Base-by-base conservation (phyloP, 2,113 vertebrate genomes). In the Ifrita kowaldi region DNA sequence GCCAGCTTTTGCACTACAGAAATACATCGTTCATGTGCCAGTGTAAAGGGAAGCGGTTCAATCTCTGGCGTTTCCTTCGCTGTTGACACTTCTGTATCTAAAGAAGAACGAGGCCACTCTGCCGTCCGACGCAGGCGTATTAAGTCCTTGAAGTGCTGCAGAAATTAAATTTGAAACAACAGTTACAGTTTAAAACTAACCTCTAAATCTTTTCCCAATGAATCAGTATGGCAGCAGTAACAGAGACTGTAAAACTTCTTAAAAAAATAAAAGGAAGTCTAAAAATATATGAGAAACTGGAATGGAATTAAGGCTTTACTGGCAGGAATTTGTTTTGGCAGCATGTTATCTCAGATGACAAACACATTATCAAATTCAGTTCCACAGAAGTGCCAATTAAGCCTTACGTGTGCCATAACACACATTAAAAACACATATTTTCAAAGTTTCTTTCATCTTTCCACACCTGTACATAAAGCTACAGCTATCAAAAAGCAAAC, bases 101-200 rank as follows among this genome's bases (percentile, higher is more conserved):
- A 94, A 18, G 98, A 98, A 87, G 99, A 99, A 92, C 99, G 99
- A 15, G 99, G 99, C 99, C 99, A 99, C 64, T 99, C 99, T 22
- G 99, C 99, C 16, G 99, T 99, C 69, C 99, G 99, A 65, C 99
- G 98, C 93, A 99, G 97, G 33, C 99, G 99, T 97, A 99, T 99
- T 87, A 99, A 98, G 96, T 99, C 99, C 95, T 99, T 99, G 98
- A 99, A 99, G 97, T 99, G 99, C 99, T 99, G 95, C 16, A 95
- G 20, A 94, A 55, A 95, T 70, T 6, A 84, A 50, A 79, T 81
- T 67, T 49, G 44, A 96, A 96, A 84, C 16, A 96, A 52, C 13
- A 82, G 64, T 80, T 67, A 78, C 5, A 47, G 42, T 73, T 94
- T 32, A 53, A 87, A 93, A 77, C 10, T 39, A 60, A 91, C 4